These are phyloP conservation scores for Empidonax alnorum DNA, from an alignment of 2,113 vertebrate genomes.

Conservation along the genomic window DNA sequence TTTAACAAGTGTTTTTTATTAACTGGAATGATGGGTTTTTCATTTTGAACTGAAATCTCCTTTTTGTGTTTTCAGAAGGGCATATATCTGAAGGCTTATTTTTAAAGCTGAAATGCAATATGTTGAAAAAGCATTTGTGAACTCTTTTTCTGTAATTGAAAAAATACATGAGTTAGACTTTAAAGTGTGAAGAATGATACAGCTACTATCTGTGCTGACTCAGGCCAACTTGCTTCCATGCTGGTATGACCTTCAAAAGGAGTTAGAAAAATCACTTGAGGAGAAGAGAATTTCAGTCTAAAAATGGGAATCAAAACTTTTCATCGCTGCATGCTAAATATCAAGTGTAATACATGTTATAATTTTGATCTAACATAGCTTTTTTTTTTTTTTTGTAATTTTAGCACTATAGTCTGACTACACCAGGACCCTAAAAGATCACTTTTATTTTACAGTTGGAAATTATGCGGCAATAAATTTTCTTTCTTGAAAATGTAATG, in stretches of 20 bases:
- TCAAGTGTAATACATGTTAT: background rate
- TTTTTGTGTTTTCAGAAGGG: slow-evolving; percentile 65
- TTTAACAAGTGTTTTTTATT: slow-evolving; percentile 76
- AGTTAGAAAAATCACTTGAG: slow-evolving; percentile 56
- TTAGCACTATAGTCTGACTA: background rate
- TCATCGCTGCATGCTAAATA: slow-evolving; percentile 48
- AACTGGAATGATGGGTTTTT: slow-evolving; percentile 66
- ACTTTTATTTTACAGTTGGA: background rate
- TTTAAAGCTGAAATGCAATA: slow-evolving; percentile 73
- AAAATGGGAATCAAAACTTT: slow-evolving; percentile 55
- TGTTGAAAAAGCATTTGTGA: slow-evolving; percentile 65
- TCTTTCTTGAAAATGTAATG: slow-evolving; percentile 7
- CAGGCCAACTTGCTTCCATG: slow-evolving; percentile 63
- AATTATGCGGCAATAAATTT: slow-evolving; percentile 2
- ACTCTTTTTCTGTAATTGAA: slow-evolving; percentile 69
- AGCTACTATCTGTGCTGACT: slow-evolving; percentile 69
- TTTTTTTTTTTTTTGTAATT: background rate
- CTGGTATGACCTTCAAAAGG: slow-evolving; percentile 58
- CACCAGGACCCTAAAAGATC: background rate
- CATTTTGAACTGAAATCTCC: slow-evolving; percentile 62
- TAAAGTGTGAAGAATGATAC: slow-evolving; percentile 60
- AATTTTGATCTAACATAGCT: background rate
- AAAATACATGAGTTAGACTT: slow-evolving; percentile 55
- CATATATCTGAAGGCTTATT: slow-evolving; percentile 71
- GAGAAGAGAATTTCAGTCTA: slow-evolving; percentile 33